Conservation (phyloP, 2,888 invertebrate species). For the Mayetiola destructor region DNA sequence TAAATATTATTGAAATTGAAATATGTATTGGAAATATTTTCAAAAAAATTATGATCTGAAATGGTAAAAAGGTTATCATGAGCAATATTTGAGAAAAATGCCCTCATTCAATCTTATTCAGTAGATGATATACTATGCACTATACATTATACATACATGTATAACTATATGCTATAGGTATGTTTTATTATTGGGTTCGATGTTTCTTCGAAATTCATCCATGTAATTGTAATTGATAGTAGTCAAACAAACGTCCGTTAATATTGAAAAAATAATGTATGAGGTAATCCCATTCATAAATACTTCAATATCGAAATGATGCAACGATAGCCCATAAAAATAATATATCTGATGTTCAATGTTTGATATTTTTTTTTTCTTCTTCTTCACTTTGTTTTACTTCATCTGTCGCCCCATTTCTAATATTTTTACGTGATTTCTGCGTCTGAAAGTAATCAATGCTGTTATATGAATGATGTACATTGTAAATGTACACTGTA, state of each 20-base stretch:
- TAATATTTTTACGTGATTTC: too few relatives aligned
- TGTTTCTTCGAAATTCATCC: neutral
- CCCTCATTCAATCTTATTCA: too few relatives aligned
- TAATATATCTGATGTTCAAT: too few relatives aligned
- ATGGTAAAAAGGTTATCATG: neutral
- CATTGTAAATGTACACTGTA: too few relatives aligned
- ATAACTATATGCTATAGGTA: neutral
- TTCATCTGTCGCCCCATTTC: too few relatives aligned
- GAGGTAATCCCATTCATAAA: conserved; percentile 15
- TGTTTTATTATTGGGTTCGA: too few relatives aligned
- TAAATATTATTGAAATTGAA: conserved; percentile 6
- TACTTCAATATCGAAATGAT: conserved; percentile 15
- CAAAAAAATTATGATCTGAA: neutral
- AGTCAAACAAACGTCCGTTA: neutral
- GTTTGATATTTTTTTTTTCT: too few relatives aligned
- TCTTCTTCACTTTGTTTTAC: too few relatives aligned
- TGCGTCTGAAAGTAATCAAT: too few relatives aligned
- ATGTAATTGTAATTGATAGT: neutral
- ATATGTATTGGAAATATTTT: conserved; percentile 6
- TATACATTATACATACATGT: too few relatives aligned
- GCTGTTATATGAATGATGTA: too few relatives aligned
- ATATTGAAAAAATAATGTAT: neutral
- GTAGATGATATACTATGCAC: too few relatives aligned
- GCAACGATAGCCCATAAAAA: conserved; percentile 15
- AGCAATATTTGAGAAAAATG: conserved; percentile 5